Evolutionary conservation across 64 coral and sea anemone genomes (phyloP).

Genomic region (Actinia tenebrosa): DNA sequence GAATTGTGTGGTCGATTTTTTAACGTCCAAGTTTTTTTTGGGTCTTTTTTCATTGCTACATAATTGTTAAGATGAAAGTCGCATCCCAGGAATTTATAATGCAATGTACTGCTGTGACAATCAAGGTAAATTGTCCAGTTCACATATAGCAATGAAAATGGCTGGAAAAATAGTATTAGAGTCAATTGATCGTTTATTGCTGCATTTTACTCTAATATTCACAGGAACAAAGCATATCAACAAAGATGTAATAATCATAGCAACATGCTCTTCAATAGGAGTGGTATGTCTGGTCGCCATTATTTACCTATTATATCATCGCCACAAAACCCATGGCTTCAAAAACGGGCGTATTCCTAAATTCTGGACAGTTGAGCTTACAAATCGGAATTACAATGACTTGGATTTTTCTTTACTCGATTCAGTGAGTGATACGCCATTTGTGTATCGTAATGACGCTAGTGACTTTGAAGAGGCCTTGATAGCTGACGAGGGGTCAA

Average conservation of each 20-base stretch:
- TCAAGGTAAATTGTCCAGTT: too few relatives aligned
- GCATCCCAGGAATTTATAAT: too few relatives aligned
- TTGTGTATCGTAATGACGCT: conserved; percentile 74
- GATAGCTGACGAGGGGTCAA: conserved; percentile 41
- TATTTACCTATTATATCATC: conserved; percentile 41
- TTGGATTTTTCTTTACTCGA: conserved; percentile 83
- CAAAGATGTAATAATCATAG: conserved; percentile 58
- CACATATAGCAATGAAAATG: too few relatives aligned
- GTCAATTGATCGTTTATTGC: too few relatives aligned
- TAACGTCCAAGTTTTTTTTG: too few relatives aligned
- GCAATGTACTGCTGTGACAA: too few relatives aligned
- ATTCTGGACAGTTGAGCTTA: conserved; percentile 79
- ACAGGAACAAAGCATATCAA: not conserved
- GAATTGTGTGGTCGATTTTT: too few relatives aligned
- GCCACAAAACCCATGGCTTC: not conserved
- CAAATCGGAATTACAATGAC: conserved; percentile 84
- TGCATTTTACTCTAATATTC: not conserved
- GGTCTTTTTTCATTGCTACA: too few relatives aligned
- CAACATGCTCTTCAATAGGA: conserved; percentile 47
- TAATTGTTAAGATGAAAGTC: too few relatives aligned
- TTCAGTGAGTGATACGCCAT: conserved; percentile 71
- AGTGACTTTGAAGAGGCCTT: conserved; percentile 83
- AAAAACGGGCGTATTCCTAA: conserved; percentile 40
- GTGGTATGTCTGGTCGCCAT: conserved; percentile 16
- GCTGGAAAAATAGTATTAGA: too few relatives aligned